phyloP scores from a whole-genome alignment of 2,888 invertebrate genomes.

The Drosophila rubida region DNA sequence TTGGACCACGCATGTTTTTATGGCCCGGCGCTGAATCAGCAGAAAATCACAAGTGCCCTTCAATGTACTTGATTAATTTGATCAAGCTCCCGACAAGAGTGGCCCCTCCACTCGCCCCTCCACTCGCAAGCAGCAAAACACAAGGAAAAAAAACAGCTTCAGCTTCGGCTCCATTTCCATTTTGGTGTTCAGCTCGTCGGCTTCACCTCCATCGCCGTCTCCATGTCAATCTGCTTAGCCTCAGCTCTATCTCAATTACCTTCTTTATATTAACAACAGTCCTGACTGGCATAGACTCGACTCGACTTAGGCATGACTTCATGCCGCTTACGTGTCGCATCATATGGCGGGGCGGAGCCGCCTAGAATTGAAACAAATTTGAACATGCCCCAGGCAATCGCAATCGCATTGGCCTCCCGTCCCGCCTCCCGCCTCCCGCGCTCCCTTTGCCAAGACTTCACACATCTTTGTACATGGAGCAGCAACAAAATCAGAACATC shows the following conservation, averaged over 20 bases:
- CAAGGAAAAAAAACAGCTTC: neutral
- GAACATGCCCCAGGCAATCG: conserved; percentile 58
- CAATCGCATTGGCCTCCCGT: no score
- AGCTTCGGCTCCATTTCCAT: neutral
- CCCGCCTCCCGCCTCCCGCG: no score
- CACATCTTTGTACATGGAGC: conserved; percentile 69
- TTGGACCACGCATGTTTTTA: conserved; percentile 65
- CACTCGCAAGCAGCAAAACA: neutral
- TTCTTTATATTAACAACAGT: conserved; percentile 67
- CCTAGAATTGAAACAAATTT: conserved; percentile 77
- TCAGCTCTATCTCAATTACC: conserved; percentile 72
- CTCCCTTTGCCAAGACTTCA: no score
- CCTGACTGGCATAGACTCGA: conserved; percentile 31
- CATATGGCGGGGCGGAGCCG: conserved; percentile 25
- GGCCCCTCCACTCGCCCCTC: neutral
- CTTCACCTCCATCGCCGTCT: neutral
- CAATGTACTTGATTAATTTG: conserved; percentile 80
- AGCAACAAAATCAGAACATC: conserved; percentile 55
- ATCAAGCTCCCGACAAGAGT: conserved; percentile 62
- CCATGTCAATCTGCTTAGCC: conserved; percentile 22
- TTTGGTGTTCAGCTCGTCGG: neutral
- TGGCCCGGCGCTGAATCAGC: conserved; percentile 70
- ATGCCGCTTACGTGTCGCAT: conserved; percentile 76
- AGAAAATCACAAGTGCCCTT: conserved; percentile 58
- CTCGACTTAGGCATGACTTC: conserved; percentile 68